These are phyloP conservation scores for Chlorops oryzae DNA, from an alignment of 1,140 invertebrate genomes.

Conservation along the genomic window DNA sequence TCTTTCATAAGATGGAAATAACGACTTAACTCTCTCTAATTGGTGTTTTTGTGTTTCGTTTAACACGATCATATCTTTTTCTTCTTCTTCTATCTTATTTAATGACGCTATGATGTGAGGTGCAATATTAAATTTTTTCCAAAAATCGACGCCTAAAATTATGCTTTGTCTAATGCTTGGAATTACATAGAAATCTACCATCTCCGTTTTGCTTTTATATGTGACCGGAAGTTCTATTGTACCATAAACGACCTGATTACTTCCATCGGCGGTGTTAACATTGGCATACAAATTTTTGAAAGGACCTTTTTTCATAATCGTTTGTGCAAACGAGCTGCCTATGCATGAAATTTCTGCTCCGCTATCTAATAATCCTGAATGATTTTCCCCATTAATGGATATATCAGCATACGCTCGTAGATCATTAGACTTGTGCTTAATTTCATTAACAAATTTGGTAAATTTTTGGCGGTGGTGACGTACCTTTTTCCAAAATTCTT, in stretches of 20 bases:
- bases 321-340: not conserved
- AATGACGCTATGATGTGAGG: not conserved
- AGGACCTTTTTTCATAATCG: not conserved
- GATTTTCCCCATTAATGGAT: not conserved
- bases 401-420: constrained; percentile 12
- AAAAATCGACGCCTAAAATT: constrained; percentile 17
- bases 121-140: constrained; percentile 8
- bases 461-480: constrained; percentile 2
- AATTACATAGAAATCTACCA: constrained; percentile 12
- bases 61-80: not conserved
- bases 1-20: constrained; percentile 3
- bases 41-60: not conserved
- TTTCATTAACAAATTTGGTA: not conserved
- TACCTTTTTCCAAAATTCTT: constrained; percentile 7
- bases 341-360: constrained; percentile 14
- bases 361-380: constrained; percentile 5
- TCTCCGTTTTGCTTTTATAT: constrained; percentile 4
- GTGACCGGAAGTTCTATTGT: not conserved
- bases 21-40: not conserved
- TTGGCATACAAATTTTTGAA: constrained; percentile 3
- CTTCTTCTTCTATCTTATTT: not conserved
- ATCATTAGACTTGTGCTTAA: constrained; percentile 2
- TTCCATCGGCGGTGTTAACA: constrained; percentile 11
- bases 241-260: not conserved
- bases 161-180: constrained; percentile 7